Conservation (phyloP, 1,140 invertebrate genomes). For the Nixonia krombeini region DNA sequence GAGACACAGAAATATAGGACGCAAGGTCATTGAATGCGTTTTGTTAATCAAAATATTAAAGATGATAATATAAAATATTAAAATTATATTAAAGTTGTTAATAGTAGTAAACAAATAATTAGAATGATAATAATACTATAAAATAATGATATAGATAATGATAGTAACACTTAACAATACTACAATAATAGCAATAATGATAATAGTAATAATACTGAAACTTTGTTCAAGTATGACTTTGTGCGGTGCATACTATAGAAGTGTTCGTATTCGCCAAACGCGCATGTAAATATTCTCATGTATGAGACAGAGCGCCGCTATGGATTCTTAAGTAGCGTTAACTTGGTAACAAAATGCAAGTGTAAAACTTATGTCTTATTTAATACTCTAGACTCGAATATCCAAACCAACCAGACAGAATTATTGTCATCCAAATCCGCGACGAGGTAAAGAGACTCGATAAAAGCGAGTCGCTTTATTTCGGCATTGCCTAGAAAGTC, state of each 20-base stretch:
- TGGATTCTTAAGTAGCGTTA: slow-evolving; percentile 12
- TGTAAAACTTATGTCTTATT: slow-evolving; percentile 49
- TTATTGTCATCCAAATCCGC: slow-evolving; percentile 61
- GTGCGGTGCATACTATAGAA: slow-evolving; percentile 50
- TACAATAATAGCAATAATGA: slow-evolving; percentile 44
- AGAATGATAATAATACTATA: slow-evolving; percentile 48
- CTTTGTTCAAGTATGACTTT: slow-evolving; percentile 50
- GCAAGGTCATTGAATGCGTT: slow-evolving; percentile 16
- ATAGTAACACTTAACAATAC: neutral
- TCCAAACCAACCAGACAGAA: slow-evolving; percentile 57
- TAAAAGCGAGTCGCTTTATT: slow-evolving; percentile 13
- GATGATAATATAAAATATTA: slow-evolving; percentile 32
- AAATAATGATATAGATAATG: slow-evolving; percentile 23
- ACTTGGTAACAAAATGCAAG: slow-evolving; percentile 48
- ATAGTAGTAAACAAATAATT: no score
- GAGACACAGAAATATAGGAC: slow-evolving; percentile 60
- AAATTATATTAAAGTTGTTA: no score
- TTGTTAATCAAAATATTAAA: slow-evolving; percentile 7
- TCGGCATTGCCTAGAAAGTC: slow-evolving; percentile 23
- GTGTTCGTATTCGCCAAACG: slow-evolving; percentile 13
- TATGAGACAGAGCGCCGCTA: slow-evolving; percentile 16
- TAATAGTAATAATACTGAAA: slow-evolving; percentile 52
- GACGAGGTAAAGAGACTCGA: slow-evolving; percentile 30
- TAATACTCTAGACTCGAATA: slow-evolving; percentile 43
- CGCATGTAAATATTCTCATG: slow-evolving; percentile 35